A percentile compares a stretch with the other conserved stretches of the same genome.
These are phyloP conservation scores for Echiichthys vipera DNA, from an alignment of 2,797 vertebrate genomes.

Conservation along the genomic window DNA sequence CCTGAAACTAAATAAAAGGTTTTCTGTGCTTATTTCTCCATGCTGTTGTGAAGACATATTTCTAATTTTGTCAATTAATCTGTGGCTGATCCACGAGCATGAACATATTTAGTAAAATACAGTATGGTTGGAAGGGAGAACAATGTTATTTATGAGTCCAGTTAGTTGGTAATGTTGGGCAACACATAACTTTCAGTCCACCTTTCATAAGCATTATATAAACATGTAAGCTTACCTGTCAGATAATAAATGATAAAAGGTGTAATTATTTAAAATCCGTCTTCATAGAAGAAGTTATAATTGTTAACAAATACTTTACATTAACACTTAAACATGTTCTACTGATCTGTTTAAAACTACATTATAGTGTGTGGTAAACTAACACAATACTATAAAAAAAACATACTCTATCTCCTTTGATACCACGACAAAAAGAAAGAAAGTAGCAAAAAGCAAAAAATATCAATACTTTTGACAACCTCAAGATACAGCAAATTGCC, in stretches of 20 bases:
- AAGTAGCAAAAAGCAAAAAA: too few relatives aligned
- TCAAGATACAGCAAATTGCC: too few relatives aligned
- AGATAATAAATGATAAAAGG: too few relatives aligned
- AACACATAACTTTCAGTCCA: not conserved
- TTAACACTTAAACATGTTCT: not conserved
- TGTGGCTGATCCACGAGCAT: not conserved
- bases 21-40: slow-evolving; percentile 2
- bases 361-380: too few relatives aligned
- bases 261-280: not conserved
- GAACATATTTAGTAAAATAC: not conserved
- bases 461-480: too few relatives aligned
- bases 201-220: not conserved
- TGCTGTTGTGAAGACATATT: not conserved
- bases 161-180: not conserved
- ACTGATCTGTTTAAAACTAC: too few relatives aligned
- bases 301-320: not conserved
- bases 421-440: too few relatives aligned
- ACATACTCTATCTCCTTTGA: too few relatives aligned
- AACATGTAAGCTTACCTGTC: too few relatives aligned
- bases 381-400: too few relatives aligned
- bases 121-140: not conserved
- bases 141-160: not conserved
- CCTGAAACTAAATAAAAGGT: too few relatives aligned
- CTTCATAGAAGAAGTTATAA: not conserved
- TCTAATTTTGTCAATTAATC: slow-evolving; percentile 4